These are phyloP conservation scores for Pocillopora meandrina DNA, from an alignment of 92 coral and sea anemone species.

Conservation along the genomic window DNA sequence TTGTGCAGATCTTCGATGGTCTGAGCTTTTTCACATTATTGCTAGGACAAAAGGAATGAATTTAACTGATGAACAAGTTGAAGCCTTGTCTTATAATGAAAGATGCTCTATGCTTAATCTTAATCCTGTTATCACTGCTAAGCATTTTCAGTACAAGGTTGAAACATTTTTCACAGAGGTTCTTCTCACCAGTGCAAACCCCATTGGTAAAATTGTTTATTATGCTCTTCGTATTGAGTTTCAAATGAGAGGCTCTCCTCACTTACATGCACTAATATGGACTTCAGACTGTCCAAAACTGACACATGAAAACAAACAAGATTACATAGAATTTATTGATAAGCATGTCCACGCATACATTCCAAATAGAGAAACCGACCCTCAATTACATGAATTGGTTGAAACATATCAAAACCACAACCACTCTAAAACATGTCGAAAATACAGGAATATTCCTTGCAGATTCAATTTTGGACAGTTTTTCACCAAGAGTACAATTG, in stretches of 20 bases:
- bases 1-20: constrained; percentile 74
- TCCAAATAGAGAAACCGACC: constrained; percentile 11
- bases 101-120: constrained; percentile 53
- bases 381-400: too few species aligned
- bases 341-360: constrained; percentile 41
- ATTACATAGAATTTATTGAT: constrained; percentile 60
- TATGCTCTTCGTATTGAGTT: constrained; percentile 60
- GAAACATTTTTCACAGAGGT: constrained; percentile 57
- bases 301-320: neutral
- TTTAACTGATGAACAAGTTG: constrained; percentile 46
- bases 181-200: constrained; percentile 37
- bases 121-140: constrained; percentile 55
- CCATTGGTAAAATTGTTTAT: constrained; percentile 55
- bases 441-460: too few species aligned
- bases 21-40: constrained; percentile 56
- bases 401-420: too few species aligned
- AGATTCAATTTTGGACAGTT: too few species aligned
- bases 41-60: constrained; percentile 45
- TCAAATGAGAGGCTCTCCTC: constrained; percentile 66
- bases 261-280: neutral
- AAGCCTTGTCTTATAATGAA: constrained; percentile 63
- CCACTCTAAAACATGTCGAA: too few species aligned
- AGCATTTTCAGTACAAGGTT: constrained; percentile 57
- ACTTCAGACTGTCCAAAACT: constrained; percentile 56
- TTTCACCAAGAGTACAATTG: too few species aligned